Evolutionary conservation across 2,113 vertebrate species (phyloP).

Genomic region (Psittacus erithacus): DNA sequence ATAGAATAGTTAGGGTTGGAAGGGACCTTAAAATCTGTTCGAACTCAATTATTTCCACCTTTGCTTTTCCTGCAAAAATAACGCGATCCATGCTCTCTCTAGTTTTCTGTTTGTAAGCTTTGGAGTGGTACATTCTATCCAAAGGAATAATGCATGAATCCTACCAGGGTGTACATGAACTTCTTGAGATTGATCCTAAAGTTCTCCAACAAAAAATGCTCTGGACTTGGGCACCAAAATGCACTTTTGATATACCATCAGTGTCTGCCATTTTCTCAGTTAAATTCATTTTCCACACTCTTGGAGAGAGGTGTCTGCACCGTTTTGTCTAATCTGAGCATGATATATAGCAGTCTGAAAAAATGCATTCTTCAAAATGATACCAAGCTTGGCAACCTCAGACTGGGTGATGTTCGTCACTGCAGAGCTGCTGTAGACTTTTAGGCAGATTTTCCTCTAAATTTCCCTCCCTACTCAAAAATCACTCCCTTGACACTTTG

Average conservation of each 20-base stretch:
- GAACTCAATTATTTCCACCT: neutral
- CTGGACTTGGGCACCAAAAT: neutral
- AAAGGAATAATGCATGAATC: neutral
- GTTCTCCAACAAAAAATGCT: neutral
- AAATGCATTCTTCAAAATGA: neutral
- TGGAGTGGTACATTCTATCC: neutral
- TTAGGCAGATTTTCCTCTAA: neutral
- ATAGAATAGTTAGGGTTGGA: too few relatives aligned
- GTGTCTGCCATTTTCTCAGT: neutral
- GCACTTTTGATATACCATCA: neutral
- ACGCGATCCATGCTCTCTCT: neutral
- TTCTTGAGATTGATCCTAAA: neutral
- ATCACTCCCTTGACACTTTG: neutral
- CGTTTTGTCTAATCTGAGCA: neutral
- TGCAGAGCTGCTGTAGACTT: neutral
- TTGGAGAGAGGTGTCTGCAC: neutral
- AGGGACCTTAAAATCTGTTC: neutral
- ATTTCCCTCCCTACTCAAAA: neutral
- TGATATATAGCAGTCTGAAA: neutral
- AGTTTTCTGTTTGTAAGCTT: neutral
- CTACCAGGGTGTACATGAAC: neutral
- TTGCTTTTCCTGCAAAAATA: conserved; percentile 6
- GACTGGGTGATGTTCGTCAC: neutral
- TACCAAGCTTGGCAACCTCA: neutral
- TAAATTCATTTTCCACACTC: neutral